phyloP scores from a whole-genome alignment of 2,888 invertebrate genomes.

The Hyposoter dolosus region DNA sequence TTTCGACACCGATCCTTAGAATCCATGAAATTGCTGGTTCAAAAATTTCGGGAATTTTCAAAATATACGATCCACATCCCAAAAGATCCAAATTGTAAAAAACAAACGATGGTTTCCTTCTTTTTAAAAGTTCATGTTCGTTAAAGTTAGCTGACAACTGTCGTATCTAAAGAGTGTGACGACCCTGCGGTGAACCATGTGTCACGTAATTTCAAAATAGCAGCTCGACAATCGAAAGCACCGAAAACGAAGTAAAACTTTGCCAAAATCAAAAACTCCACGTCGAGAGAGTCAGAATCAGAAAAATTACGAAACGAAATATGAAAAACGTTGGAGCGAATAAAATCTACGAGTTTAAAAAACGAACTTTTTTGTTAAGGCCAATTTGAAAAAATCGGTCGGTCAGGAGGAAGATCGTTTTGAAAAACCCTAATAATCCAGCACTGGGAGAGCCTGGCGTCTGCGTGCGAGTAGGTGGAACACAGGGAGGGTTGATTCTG shows the following conservation, averaged over 20 bases:
- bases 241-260: background rate
- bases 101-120: background rate
- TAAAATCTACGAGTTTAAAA: background rate
- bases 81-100: background rate
- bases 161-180: slow-evolving; percentile 7
- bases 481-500: slow-evolving; percentile 43
- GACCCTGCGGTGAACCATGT: background rate
- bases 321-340: background rate
- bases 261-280: background rate
- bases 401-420: background rate
- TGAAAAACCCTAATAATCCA: slow-evolving; percentile 56
- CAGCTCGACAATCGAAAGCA: background rate
- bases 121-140: background rate
- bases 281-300: background rate
- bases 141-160: background rate
- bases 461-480: slow-evolving; percentile 62
- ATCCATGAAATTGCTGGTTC: background rate
- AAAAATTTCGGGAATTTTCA: background rate
- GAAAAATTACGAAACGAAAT: too few relatives aligned
- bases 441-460: slow-evolving; percentile 62
- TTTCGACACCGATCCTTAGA: background rate
- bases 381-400: background rate
- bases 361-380: too few relatives aligned
- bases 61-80: background rate
- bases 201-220: background rate